Conservation (phyloP, 2,888 invertebrate species). For the Rhingia campestris region DNA sequence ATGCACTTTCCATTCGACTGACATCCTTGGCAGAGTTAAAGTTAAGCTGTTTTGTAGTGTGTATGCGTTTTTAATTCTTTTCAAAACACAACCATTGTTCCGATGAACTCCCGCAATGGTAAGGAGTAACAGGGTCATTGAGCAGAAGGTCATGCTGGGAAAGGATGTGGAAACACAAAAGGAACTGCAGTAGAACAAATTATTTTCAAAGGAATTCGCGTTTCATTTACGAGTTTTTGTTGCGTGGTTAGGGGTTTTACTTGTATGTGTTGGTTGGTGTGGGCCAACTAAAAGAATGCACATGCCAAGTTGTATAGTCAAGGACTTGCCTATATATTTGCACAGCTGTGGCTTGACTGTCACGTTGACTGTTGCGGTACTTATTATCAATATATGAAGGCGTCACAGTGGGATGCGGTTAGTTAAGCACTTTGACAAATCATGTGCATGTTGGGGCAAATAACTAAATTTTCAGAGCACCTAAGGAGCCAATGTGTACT, state of each 20-base stretch:
- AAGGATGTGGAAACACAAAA: slow-evolving; percentile 60
- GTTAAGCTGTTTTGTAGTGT: slow-evolving; percentile 33
- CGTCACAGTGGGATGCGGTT: too few relatives aligned
- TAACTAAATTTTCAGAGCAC: too few relatives aligned
- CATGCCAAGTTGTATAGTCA: too few relatives aligned
- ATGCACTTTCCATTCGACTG: slow-evolving; percentile 51
- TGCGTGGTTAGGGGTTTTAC: background rate
- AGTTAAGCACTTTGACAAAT: too few relatives aligned
- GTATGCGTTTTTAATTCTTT: slow-evolving; percentile 30
- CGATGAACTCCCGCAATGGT: slow-evolving; percentile 47
- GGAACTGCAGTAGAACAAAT: slow-evolving; percentile 5
- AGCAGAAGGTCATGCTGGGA: slow-evolving; percentile 53
- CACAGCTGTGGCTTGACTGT: too few relatives aligned
- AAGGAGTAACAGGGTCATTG: slow-evolving; percentile 39
- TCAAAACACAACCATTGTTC: slow-evolving; percentile 48
- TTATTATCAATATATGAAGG: too few relatives aligned
- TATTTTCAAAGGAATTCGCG: slow-evolving; percentile 30
- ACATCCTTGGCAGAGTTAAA: slow-evolving; percentile 51
- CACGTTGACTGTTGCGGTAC: too few relatives aligned
- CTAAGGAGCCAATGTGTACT: too few relatives aligned
- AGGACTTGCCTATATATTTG: too few relatives aligned
- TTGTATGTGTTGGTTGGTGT: too few relatives aligned
- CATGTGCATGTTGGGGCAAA: too few relatives aligned
- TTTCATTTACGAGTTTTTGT: slow-evolving; percentile 32
- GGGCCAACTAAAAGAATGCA: too few relatives aligned